These are phyloP conservation scores for Tokudaia tokunoshimensis DNA, from an alignment of 2,797 vertebrate species.

Conservation along the genomic window DNA sequence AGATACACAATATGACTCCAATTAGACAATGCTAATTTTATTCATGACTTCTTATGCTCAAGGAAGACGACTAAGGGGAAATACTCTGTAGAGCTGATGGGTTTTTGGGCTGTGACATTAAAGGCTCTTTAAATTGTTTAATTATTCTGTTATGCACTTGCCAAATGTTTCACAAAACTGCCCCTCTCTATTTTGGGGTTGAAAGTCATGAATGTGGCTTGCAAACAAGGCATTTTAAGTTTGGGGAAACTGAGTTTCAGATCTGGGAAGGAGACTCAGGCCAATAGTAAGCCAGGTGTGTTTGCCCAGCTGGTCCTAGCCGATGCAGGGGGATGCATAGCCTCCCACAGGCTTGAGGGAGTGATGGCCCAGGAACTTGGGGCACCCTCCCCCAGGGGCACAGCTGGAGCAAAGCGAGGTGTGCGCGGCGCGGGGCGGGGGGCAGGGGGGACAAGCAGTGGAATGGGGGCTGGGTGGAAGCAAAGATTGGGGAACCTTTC, in stretches of 20 bases:
- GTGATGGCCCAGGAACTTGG: neutral
- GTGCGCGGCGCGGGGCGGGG: neutral
- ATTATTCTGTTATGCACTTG: slow-evolving; percentile 12
- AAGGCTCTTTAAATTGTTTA: slow-evolving; percentile 12
- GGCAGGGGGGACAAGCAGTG: neutral
- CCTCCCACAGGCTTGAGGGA: neutral
- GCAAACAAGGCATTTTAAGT: neutral
- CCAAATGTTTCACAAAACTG: neutral
- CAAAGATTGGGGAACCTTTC: slow-evolving; percentile 81
- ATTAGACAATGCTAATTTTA: slow-evolving; percentile 63
- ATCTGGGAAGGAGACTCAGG: neutral
- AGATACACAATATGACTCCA: neutral
- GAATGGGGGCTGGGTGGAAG: slow-evolving; percentile 69
- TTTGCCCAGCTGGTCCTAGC: neutral
- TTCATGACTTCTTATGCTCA: slow-evolving; percentile 38
- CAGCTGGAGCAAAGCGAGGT: neutral
- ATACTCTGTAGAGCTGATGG: neutral
- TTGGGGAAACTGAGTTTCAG: slow-evolving; percentile 63
- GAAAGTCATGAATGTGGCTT: neutral
- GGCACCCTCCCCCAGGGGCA: neutral
- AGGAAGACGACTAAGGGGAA: slow-evolving; percentile 6
- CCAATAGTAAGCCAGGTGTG: neutral
- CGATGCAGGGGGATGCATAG: rapidly evolving
- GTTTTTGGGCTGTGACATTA: slow-evolving; percentile 37
- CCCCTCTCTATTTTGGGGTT: neutral